A percentile compares a stretch with the other conserved stretches of the same genome.
Evolutionary conservation across 2,797 vertebrate species (phyloP).

Genomic region (Lutjanus campechanus): DNA sequence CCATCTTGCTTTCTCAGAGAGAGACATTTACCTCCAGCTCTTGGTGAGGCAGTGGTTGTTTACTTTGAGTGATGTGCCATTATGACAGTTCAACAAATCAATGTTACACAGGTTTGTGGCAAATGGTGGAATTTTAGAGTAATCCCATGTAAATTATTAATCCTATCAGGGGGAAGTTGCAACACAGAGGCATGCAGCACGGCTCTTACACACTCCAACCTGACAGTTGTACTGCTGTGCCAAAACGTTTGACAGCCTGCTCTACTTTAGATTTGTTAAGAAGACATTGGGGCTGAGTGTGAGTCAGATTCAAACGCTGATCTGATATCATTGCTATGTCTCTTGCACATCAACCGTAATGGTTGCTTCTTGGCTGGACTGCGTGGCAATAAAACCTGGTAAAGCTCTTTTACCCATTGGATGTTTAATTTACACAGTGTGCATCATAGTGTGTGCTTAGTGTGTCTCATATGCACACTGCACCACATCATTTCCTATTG

Average conservation of each 20-base stretch:
- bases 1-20: conserved; percentile 65
- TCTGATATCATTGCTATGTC: conserved; percentile 65
- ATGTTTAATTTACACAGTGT: conserved; percentile 64
- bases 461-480: conserved; percentile 26
- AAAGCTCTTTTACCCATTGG: conserved; percentile 29
- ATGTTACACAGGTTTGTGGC: conserved; percentile 78
- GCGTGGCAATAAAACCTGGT: conserved; percentile 56
- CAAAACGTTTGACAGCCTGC: conserved; percentile 82
- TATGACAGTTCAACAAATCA: conserved; percentile 86
- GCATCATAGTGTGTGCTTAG: conserved; percentile 10
- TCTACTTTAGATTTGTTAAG: conserved; percentile 79
- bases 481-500: conserved; percentile 53
- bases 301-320: conserved; percentile 71
- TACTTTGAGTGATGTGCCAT: conserved; percentile 84
- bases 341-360: conserved; percentile 51
- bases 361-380: conserved; percentile 66
- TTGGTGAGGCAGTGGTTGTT: conserved; percentile 75
- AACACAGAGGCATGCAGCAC: conserved; percentile 67
- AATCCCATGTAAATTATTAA: conserved; percentile 83
- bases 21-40: conserved; percentile 82
- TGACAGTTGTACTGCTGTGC: conserved; percentile 80
- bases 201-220: conserved; percentile 72
- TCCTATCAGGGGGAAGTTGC: conserved; percentile 72
- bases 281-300: conserved; percentile 71
- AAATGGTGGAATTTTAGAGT: conserved; percentile 77